These are phyloP conservation scores for Paramacrobiotus metropolitanus DNA, from an alignment of 1,140 invertebrate species.

Conservation along the genomic window DNA sequence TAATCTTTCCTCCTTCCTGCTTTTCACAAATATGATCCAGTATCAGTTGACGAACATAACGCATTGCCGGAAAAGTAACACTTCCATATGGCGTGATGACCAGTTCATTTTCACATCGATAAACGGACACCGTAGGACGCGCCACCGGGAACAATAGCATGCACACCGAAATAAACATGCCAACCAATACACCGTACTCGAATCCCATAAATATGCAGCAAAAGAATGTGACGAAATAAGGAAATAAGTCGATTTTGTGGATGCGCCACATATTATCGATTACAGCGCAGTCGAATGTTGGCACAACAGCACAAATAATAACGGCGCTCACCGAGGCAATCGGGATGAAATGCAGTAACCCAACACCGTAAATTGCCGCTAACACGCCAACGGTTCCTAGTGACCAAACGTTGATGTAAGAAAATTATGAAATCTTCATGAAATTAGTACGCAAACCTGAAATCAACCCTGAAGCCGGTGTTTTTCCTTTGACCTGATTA, in stretches of 20 bases:
- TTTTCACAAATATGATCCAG: background rate
- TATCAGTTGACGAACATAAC: background rate
- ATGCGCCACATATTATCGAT: background rate
- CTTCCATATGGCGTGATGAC: background rate
- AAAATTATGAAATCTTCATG: too few species aligned
- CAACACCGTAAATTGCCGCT: conserved; percentile 21
- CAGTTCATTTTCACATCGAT: background rate
- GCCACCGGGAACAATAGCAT: background rate
- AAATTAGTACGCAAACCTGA: conserved; percentile 24
- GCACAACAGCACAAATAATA: conserved; percentile 25
- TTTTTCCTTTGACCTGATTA: conserved; percentile 43
- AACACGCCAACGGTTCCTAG: conserved; percentile 20
- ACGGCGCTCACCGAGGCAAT: conserved; percentile 24
- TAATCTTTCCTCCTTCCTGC: background rate
- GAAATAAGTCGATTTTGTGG: background rate
- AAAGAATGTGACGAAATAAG: background rate
- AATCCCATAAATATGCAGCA: background rate
- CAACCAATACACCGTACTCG: background rate
- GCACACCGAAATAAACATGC: background rate
- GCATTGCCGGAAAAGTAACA: background rate
- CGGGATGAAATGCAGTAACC: conserved; percentile 24
- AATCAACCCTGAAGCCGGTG: conserved; percentile 44
- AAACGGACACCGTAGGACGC: background rate
- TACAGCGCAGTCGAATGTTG: conserved; percentile 19
- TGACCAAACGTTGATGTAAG: too few species aligned